Percentiles rank a stretch among this genome's conserved stretches.
Evolutionary conservation across 1,140 invertebrate species (phyloP).

Genomic region (Cheumatopsyche charites): DNA sequence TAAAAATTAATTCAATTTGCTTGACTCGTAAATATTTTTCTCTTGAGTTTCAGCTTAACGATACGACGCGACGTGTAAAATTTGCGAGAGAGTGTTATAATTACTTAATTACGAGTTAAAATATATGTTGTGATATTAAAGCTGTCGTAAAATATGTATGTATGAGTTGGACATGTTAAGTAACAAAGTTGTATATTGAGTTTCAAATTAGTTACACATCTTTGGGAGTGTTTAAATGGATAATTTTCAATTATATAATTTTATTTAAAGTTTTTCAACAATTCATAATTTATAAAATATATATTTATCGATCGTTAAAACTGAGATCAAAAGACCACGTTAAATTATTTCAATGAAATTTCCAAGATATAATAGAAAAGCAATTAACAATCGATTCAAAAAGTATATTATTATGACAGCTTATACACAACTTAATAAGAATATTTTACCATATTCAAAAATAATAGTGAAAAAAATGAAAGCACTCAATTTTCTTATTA

Average conservation of each 20-base stretch:
- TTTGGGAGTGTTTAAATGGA: too few species aligned
- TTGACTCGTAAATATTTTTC: constrained; percentile 7
- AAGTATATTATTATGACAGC: background rate
- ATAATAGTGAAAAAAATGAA: background rate
- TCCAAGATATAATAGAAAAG: too few species aligned
- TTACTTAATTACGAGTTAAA: too few species aligned
- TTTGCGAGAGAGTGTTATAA: too few species aligned
- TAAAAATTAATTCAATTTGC: constrained; percentile 7
- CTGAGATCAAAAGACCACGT: background rate
- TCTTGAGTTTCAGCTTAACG: background rate
- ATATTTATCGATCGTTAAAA: background rate
- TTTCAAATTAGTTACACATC: too few species aligned
- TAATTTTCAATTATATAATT: background rate
- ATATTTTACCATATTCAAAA: background rate
- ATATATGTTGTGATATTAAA: too few species aligned
- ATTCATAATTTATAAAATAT: background rate
- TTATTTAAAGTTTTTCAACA: background rate
- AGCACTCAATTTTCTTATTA: background rate
- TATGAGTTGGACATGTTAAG: too few species aligned
- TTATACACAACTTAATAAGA: background rate
- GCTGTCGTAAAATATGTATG: too few species aligned
- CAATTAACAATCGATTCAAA: background rate
- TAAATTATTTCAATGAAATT: too few species aligned
- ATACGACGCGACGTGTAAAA: background rate
- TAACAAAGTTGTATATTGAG: too few species aligned